These are phyloP conservation scores for Drosophila recens DNA, from an alignment of 2,888 invertebrate genomes.

Conservation along the genomic window DNA sequence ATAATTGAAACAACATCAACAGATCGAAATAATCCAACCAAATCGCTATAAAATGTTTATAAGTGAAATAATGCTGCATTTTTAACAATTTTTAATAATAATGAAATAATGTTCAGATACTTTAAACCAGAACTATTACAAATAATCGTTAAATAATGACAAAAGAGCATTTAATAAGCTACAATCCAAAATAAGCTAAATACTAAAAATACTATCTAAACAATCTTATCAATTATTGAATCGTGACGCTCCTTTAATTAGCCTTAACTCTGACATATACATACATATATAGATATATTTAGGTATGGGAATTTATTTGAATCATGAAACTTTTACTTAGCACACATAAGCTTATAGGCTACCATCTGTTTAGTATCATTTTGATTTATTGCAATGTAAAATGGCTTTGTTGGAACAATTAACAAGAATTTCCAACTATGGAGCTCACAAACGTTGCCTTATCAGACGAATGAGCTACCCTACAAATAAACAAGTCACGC, in stretches of 20 bases:
- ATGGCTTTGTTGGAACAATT: slow-evolving; percentile 32
- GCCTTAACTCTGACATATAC: neutral
- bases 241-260: slow-evolving; percentile 15
- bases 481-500: slow-evolving; percentile 47
- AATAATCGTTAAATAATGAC: slow-evolving; percentile 17
- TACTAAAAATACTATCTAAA: neutral
- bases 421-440: slow-evolving; percentile 13
- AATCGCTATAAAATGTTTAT: neutral
- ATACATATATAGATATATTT: neutral
- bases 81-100: neutral
- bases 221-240: slow-evolving; percentile 18
- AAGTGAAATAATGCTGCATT: neutral
- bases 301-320: neutral
- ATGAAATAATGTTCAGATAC: neutral
- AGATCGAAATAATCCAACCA: neutral
- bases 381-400: slow-evolving; percentile 49
- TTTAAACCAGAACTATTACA: neutral
- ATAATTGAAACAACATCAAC: neutral
- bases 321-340: slow-evolving; percentile 35
- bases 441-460: slow-evolving; percentile 5
- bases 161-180: slow-evolving; percentile 30
- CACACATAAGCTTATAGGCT: slow-evolving; percentile 21
- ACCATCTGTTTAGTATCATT: slow-evolving; percentile 44
- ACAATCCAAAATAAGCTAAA: slow-evolving; percentile 1
- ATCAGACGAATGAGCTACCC: slow-evolving; percentile 21